Percentiles rank a stretch among this genome's conserved stretches.
Evolutionary conservation across 2,797 vertebrate genomes (phyloP).

Genomic region (Geotrypetes seraphini): DNA sequence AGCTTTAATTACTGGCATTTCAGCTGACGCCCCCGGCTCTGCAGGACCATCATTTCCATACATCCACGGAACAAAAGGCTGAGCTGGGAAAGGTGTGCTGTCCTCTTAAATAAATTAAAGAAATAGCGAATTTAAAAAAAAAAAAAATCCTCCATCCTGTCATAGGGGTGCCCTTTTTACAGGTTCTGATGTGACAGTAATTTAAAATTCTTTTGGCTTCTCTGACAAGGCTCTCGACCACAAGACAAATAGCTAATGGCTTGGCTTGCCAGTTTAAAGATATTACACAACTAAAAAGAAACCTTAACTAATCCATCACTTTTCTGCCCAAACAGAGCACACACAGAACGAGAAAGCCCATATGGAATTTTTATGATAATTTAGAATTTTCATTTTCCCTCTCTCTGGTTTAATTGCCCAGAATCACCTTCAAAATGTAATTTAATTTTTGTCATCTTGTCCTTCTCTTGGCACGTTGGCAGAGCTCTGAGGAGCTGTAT

Average conservation of each 20-base stretch:
- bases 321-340: conserved; percentile 4
- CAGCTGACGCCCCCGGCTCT: too few relatives aligned
- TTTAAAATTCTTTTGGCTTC: conserved; percentile 42
- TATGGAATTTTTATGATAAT: not conserved
- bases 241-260: conserved; percentile 42
- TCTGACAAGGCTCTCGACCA: conserved; percentile 42
- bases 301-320: conserved; percentile 33
- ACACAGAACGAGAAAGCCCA: not conserved
- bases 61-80: too few relatives aligned
- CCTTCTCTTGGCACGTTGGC: too few relatives aligned
- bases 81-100: not conserved
- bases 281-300: conserved; percentile 34
- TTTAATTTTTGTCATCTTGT: too few relatives aligned
- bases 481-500: too few relatives aligned
- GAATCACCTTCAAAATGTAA: too few relatives aligned
- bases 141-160: not conserved
- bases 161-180: conserved; percentile 7
- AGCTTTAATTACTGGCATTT: too few relatives aligned
- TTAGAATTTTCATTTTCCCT: not conserved
- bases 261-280: conserved; percentile 32
- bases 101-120: conserved; percentile 14
- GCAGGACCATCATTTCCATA: too few relatives aligned
- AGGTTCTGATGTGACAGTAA: conserved; percentile 35
- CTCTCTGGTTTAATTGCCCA: too few relatives aligned
- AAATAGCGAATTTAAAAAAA: conserved; percentile 3